Evolutionary conservation across 2,797 vertebrate species (phyloP).

Genomic region (Spatula versicolor): DNA sequence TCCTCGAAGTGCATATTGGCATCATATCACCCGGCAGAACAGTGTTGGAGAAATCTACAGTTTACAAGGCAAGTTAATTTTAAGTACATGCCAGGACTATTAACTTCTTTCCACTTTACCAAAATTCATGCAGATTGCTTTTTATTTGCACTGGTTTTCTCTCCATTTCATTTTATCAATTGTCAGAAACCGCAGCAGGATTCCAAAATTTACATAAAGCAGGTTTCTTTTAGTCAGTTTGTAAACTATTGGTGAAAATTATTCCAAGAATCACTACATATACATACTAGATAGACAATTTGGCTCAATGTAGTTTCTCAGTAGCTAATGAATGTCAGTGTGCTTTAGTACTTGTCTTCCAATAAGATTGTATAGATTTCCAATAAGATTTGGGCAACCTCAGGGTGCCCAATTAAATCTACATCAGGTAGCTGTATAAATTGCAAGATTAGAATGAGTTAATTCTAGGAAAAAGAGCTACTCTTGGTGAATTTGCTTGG

Average conservation of each 20-base stretch:
- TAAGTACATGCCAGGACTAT: background rate
- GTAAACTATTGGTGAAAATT: conserved; percentile 38
- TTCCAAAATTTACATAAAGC: conserved; percentile 33
- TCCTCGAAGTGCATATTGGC: conserved; percentile 97
- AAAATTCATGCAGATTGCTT: conserved; percentile 37
- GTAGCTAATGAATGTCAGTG: conserved; percentile 27
- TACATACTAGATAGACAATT: conserved; percentile 18
- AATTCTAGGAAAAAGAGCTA: background rate
- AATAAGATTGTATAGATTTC: background rate
- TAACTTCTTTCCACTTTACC: conserved; percentile 14
- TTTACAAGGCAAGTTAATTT: conserved; percentile 90
- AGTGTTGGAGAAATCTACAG: conserved; percentile 97
- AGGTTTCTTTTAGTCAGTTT: conserved; percentile 59
- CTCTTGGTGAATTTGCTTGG: background rate
- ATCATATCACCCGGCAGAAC: conserved; percentile 97
- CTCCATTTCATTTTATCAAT: conserved; percentile 41
- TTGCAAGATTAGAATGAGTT: background rate
- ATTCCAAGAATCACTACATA: conserved; percentile 46
- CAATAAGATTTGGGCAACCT: conserved; percentile 14
- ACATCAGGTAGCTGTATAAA: background rate
- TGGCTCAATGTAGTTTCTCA: conserved; percentile 20
- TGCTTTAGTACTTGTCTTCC: conserved; percentile 22
- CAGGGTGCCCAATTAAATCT: conserved; percentile 47
- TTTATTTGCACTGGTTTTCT: conserved; percentile 38
- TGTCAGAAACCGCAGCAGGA: conserved; percentile 35